These are phyloP conservation scores for Iguana delicatissima DNA, from an alignment of 2,797 vertebrate species.

Conservation along the genomic window DNA sequence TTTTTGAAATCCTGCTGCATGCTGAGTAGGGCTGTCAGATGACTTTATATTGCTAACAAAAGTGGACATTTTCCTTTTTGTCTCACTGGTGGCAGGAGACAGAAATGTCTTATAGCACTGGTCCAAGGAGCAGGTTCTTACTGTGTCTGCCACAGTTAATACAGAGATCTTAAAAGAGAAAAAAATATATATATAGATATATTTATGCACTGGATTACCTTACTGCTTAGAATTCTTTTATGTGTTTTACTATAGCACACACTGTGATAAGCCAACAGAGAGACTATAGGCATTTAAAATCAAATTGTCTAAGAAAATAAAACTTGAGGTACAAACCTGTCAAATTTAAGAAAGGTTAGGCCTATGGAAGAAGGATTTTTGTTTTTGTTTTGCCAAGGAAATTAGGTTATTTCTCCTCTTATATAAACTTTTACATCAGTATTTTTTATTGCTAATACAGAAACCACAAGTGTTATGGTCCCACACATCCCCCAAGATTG, in stretches of 20 bases:
- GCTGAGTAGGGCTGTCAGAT: constrained; percentile 91
- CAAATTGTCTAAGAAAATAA: constrained; percentile 49
- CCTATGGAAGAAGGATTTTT: constrained; percentile 11
- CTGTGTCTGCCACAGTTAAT: constrained; percentile 90
- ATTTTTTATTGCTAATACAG: not conserved
- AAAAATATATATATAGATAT: constrained; percentile 13
- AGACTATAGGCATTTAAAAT: constrained; percentile 51
- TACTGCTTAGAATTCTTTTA: constrained; percentile 43
- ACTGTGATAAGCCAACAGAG: constrained; percentile 32
- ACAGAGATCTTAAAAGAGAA: constrained; percentile 88
- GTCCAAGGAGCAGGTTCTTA: constrained; percentile 94
- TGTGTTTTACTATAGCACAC: not conserved
- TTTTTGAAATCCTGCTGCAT: constrained; percentile 93
- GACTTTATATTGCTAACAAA: constrained; percentile 92
- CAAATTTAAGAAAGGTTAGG: constrained; percentile 52
- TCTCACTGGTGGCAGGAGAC: constrained; percentile 97
- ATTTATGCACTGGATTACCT: constrained; percentile 51
- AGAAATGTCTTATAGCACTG: constrained; percentile 97
- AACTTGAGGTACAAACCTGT: constrained; percentile 41
- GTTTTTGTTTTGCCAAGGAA: constrained; percentile 49
- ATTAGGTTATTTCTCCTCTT: constrained; percentile 11
- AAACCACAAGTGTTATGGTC: too few species aligned
- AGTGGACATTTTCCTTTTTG: constrained; percentile 97
- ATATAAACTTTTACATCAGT: not conserved
- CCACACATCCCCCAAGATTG: too few species aligned